Percentiles rank a stretch among this genome's conserved stretches.
Conservation (phyloP, 2,888 invertebrate genomes). For the Heteromyza rotundicornis region DNA sequence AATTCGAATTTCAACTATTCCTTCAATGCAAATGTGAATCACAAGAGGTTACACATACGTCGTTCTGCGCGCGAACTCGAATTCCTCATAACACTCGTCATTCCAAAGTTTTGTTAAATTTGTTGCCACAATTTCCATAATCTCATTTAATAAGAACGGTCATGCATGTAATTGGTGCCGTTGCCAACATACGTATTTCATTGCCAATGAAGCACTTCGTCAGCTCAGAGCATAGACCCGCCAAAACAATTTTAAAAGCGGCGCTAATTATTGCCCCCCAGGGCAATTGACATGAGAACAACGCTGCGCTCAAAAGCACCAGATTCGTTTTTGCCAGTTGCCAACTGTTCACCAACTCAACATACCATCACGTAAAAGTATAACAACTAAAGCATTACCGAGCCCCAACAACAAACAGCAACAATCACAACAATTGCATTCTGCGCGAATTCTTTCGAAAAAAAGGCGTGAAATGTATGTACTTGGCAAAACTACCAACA, state of each 20-base stretch:
- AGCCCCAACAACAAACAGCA: no score
- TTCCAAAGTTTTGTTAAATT: no score
- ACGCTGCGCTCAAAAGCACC: no score
- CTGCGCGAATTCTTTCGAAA: background rate
- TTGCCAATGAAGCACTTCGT: background rate
- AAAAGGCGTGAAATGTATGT: background rate
- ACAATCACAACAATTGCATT: background rate
- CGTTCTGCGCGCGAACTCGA: no score
- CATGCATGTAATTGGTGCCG: background rate
- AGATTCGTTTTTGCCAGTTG: background rate
- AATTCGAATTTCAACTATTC: no score
- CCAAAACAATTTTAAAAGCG: background rate
- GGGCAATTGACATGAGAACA: background rate
- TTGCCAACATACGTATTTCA: background rate
- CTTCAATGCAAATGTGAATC: no score
- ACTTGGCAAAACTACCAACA: no score
- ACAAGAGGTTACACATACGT: no score
- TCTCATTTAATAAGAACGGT: background rate
- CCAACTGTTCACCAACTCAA: background rate
- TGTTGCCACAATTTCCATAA: no score
- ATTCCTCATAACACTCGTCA: no score
- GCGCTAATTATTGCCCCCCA: background rate
- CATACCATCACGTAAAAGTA: background rate
- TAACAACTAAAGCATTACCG: no score
- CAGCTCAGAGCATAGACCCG: background rate